Percentiles rank a stretch among this genome's conserved stretches.
Evolutionary conservation across 2,888 invertebrate species (phyloP).

Genomic region (Malachius bipustulatus): DNA sequence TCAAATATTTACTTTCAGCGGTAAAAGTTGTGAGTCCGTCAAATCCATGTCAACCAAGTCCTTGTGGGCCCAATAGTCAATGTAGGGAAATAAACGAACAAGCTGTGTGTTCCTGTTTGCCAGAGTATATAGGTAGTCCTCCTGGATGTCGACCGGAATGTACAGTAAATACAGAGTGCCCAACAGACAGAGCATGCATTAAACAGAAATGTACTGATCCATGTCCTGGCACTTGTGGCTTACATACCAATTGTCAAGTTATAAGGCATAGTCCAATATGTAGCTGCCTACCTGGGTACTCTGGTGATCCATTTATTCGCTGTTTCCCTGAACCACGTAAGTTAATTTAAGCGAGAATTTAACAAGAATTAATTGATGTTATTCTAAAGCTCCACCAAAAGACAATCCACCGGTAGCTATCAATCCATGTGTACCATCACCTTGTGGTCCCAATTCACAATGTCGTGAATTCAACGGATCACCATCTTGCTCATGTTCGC

Average conservation of each 20-base stretch:
- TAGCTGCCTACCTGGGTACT: constrained; percentile 47
- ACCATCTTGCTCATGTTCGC: constrained; percentile 63
- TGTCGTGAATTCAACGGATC: constrained; percentile 56
- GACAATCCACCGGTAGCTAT: constrained; percentile 33
- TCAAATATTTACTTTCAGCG: constrained; percentile 18
- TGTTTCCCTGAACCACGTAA: constrained; percentile 40
- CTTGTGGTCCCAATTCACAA: constrained; percentile 67
- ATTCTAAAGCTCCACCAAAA: constrained; percentile 13
- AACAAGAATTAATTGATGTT: constrained; percentile 10
- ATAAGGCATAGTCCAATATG: constrained; percentile 50
- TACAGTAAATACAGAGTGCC: constrained; percentile 64
- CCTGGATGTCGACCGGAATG: constrained; percentile 68
- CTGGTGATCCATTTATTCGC: constrained; percentile 55
- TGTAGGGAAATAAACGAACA: constrained; percentile 46
- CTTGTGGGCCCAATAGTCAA: constrained; percentile 63
- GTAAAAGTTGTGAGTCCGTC: constrained; percentile 29
- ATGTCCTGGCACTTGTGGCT: constrained; percentile 53
- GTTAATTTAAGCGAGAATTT: constrained; percentile 13
- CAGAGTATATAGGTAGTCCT: constrained; percentile 42
- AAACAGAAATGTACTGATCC: constrained; percentile 62
- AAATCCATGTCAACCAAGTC: constrained; percentile 57
- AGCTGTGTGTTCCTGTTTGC: constrained; percentile 39
- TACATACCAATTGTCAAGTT: constrained; percentile 41
- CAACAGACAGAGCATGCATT: constrained; percentile 56
- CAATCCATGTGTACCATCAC: constrained; percentile 65